phyloP scores from a whole-genome alignment of 2,888 invertebrate species.

The Limnephilus auricula region DNA sequence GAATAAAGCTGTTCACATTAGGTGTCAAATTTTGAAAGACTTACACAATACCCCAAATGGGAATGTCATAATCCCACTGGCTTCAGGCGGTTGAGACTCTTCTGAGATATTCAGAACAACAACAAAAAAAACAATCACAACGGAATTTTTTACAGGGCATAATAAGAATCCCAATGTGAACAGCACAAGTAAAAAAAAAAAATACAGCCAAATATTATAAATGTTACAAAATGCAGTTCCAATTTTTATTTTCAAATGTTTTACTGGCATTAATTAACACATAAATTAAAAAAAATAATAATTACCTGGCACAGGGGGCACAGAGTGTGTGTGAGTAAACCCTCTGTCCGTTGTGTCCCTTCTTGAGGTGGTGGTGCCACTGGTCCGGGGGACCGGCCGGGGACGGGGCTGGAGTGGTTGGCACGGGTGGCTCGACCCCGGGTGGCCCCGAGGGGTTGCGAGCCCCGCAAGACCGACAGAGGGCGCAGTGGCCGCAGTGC shows the following conservation, averaged over 20 bases:
- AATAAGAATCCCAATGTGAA: background rate
- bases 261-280: background rate
- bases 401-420: slow-evolving; percentile 69
- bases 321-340: slow-evolving; percentile 81
- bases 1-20: no score
- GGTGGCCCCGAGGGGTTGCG: slow-evolving; percentile 74
- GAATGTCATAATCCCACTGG: background rate
- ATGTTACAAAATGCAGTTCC: background rate
- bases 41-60: background rate
- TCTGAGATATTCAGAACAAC: background rate
- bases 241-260: background rate
- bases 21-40: background rate
- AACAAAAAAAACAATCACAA: background rate
- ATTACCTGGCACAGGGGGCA: slow-evolving; percentile 82
- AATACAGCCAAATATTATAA: background rate
- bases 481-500: slow-evolving; percentile 90
- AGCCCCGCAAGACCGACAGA: slow-evolving; percentile 82
- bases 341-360: slow-evolving; percentile 74
- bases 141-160: background rate
- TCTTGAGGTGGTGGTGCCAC: slow-evolving; percentile 77
- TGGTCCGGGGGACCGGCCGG: slow-evolving; percentile 70
- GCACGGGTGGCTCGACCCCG: slow-evolving; percentile 61
- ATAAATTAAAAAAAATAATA: background rate
- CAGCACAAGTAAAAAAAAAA: background rate
- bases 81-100: background rate